Evolutionary conservation across 2,888 invertebrate species (phyloP), one percentile per base, ranked within the genome.

Genomic region (Hemistola chrysoprasaria): DNA sequence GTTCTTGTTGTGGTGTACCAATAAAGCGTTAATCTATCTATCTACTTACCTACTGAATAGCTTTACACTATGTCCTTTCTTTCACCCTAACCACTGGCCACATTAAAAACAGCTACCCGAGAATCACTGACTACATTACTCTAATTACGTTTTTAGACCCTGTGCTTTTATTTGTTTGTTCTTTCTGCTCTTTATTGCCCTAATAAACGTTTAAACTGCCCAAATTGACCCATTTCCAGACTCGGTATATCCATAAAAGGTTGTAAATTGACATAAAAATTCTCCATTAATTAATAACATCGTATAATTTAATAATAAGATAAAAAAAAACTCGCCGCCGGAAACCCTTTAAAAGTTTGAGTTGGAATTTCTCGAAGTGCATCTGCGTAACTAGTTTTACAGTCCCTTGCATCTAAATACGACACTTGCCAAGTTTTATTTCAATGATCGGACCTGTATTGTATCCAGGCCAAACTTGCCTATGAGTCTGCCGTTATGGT

Each of bases 71-170:
- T 11, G 7, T 11, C 23, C 25, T 36, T 30, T 21, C 21, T 27
- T 23, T 27, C 27, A n/a, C 43, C 33, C 40, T 32, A 40, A 35
- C 31, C 35, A 35, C 27, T 23, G 38, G 38, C 38, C 34, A 35
- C 44, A 40, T 47, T 37, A 42, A 41, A 47, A 41, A 34, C 24
- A 28, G 37, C 49, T 40, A 50, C 48, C 59, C 61, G 56, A 57
- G 64, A 69, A 71, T 68, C 65, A 72, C 59, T 61, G 62, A 58
- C 56, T 71, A 71, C 78, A 81, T 81, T 82, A 78, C 66, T 62
- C 74, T 83, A 77, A 84, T 84, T 83, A 79, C 62, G 58, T 65
- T 69, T 64, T 61, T 56, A 72, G 69, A 69, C 66, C 64, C 62
- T n/a, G 62, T 64, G 61, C 61, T 57, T 59, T 62, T 59, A 62